A percentile compares a stretch with the other conserved stretches of the same genome.
These are phyloP conservation scores for Mus minutoides DNA, from an alignment of 2,797 vertebrate genomes.

Conservation along the genomic window DNA sequence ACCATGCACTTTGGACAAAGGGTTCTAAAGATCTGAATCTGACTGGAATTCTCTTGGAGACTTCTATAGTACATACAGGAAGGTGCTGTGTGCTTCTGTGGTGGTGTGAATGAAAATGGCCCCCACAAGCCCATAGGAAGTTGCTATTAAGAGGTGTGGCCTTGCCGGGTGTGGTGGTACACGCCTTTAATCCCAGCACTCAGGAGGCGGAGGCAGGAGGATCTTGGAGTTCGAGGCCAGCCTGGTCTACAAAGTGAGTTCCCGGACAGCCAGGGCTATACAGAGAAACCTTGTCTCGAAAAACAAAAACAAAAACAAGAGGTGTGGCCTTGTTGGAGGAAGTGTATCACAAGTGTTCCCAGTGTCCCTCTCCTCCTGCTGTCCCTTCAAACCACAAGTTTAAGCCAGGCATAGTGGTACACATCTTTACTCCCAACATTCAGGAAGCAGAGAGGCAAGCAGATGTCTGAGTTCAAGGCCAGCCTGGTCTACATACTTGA, in stretches of 20 bases:
- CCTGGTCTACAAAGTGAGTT: too few species aligned
- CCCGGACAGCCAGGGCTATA: too few species aligned
- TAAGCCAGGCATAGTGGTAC: neutral
- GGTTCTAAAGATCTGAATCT: neutral
- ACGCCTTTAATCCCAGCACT: too few species aligned
- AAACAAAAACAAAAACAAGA: neutral
- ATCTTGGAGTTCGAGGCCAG: too few species aligned
- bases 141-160: neutral
- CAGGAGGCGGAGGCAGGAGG: too few species aligned
- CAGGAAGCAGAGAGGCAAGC: neutral
- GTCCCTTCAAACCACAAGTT: neutral
- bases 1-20: neutral
- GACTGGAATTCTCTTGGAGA: neutral
- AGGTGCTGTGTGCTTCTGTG: neutral
- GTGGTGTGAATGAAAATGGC: neutral
- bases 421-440: neutral
- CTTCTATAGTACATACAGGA: neutral
- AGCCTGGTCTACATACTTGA: neutral
- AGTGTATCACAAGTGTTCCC: neutral
- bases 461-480: neutral
- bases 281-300: too few species aligned
- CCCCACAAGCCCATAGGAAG: neutral
- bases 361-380: neutral
- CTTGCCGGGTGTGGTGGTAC: neutral
- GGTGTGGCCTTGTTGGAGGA: neutral